A percentile compares a stretch with the other conserved stretches of the same genome.
Conservation (phyloP, 2,888 invertebrate genomes). For the Eupithecia tripunctaria region DNA sequence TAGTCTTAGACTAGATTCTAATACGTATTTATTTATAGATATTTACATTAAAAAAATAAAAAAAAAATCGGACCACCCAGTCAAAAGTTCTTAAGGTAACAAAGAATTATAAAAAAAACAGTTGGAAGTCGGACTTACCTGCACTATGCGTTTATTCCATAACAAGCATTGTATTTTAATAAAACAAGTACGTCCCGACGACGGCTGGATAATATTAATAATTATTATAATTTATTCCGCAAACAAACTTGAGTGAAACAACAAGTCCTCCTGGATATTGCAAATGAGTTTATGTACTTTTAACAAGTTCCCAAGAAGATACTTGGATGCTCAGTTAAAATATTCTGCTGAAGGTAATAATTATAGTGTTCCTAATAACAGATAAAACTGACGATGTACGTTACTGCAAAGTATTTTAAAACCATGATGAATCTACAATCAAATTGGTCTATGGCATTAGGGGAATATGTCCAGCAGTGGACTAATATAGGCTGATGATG, state of each 20-base stretch:
- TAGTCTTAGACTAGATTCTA: no score
- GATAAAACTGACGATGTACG: neutral
- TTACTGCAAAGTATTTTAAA: neutral
- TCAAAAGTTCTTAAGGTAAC: no score
- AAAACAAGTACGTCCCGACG: slow-evolving; percentile 32
- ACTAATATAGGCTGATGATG: no score
- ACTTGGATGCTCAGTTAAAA: slow-evolving; percentile 10
- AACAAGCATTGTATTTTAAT: slow-evolving; percentile 40
- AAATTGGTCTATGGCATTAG: no score
- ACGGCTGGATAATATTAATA: slow-evolving; percentile 42
- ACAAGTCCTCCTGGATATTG: slow-evolving; percentile 43
- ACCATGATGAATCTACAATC: neutral
- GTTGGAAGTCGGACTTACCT: neutral
- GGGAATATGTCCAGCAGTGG: no score
- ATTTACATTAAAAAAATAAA: no score
- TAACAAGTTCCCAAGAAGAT: slow-evolving; percentile 30
- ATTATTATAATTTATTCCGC: slow-evolving; percentile 55
- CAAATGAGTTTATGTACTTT: slow-evolving; percentile 47
- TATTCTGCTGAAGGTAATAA: neutral
- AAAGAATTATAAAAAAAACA: no score
- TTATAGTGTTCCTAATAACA: neutral
- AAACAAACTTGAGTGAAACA: slow-evolving; percentile 47
- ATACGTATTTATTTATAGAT: no score
- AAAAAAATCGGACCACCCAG: no score
- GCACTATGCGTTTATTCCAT: neutral